These are phyloP conservation scores for Ctenochaetus hawaiiensis DNA, from an alignment of 2,797 vertebrate genomes.

Conservation along the genomic window DNA sequence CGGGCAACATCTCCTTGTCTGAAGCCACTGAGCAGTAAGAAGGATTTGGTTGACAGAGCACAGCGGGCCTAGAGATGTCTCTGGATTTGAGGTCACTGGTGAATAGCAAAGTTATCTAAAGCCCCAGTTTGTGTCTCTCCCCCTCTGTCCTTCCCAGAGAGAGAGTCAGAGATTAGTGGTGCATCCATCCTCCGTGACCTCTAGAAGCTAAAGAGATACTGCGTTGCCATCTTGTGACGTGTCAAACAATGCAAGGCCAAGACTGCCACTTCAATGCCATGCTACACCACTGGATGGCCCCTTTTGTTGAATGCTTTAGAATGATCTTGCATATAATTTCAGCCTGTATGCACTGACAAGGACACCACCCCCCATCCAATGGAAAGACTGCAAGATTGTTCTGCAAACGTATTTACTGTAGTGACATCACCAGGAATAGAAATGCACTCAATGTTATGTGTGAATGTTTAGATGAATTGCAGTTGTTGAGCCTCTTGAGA, in stretches of 20 bases:
- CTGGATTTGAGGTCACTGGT: conserved; percentile 80
- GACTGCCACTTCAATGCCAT: conserved; percentile 85
- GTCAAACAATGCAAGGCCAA: conserved; percentile 85
- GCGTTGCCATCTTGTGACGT: conserved; percentile 82
- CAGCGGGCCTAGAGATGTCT: conserved; percentile 66
- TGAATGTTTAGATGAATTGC: conserved; percentile 7
- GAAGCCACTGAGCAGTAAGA: conserved; percentile 78
- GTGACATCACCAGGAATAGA: not conserved
- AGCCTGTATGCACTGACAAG: conserved; percentile 62
- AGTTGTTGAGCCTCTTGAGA: not conserved
- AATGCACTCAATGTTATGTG: not conserved
- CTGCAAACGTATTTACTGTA: conserved; percentile 9
- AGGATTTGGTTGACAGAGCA: conserved; percentile 84
- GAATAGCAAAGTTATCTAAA: conserved; percentile 85
- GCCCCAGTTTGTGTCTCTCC: conserved; percentile 74
- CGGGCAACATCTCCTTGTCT: conserved; percentile 74
- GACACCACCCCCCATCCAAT: conserved; percentile 14
- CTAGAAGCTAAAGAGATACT: conserved; percentile 78
- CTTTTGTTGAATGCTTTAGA: conserved; percentile 80
- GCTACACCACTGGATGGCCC: conserved; percentile 63
- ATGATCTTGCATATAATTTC: conserved; percentile 72
- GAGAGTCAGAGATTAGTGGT: conserved; percentile 80
- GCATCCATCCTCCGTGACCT: conserved; percentile 81
- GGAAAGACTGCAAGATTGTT: conserved; percentile 9
- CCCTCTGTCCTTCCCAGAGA: conserved; percentile 62